Evolutionary conservation across 2,888 invertebrate genomes (phyloP), one percentile per base, ranked within the genome.

Genomic region (Luperina nickerlii): DNA sequence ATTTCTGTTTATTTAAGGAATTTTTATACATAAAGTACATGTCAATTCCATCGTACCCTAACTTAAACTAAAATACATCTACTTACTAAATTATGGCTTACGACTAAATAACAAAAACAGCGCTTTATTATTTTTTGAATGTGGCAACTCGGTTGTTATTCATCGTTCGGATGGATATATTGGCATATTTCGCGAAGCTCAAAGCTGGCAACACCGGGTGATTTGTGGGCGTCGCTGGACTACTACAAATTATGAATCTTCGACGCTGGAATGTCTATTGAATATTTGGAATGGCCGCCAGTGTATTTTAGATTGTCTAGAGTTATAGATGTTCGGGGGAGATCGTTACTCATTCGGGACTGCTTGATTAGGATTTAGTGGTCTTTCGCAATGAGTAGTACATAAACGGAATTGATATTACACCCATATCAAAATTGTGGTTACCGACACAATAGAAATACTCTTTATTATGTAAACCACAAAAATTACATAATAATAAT

Each of bases 111-210:
- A n/a, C n/a, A n/a, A n/a, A n/a, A n/a, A n/a, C n/a, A n/a, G n/a
- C n/a, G n/a, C n/a, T n/a, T n/a, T n/a, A n/a, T 89, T 86, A 89
- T 90, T 91, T 90, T 89, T 88, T 86, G 79, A 88, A 80, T 82
- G 81, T 88, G 82, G 90, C 88, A 89, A 86, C 87, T 86, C 84
- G 63, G 86, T 80, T 84, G 87, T 91, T 88, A 91, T 90, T 91
- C 88, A 91, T 89, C 76, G 87, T 76, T 76, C 76, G 82, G 76
- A 86, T 62, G 85, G 81, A 90, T 89, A 91, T 91, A 89, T 91
- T 88, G 91, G 88, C 90, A 91, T 89, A 90, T 91, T 91, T 86
- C 82, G 85, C 83, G 89, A 81, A 86, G 86, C 86, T 88, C 86
- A 90, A 82, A 76, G 83, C 84, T 90, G 88, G 91, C 90, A 89